phyloP scores from a whole-genome alignment of 2,113 vertebrate species.

The Cololabis saira region DNA sequence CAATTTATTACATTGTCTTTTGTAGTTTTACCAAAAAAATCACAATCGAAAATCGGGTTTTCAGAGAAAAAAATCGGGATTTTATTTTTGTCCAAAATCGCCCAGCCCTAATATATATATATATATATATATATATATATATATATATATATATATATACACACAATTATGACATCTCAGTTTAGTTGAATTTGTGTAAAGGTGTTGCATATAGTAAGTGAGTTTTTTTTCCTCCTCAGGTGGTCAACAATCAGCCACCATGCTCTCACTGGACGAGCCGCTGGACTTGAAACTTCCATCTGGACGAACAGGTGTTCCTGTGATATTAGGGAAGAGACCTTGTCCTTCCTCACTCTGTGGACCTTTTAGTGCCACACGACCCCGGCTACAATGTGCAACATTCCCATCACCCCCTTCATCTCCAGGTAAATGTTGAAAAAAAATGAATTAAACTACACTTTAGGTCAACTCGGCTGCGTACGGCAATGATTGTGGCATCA shows the following conservation, averaged over 20 bases:
- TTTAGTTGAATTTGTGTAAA: neutral
- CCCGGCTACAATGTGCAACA: constrained; percentile 76
- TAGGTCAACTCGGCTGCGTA: neutral
- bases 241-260: constrained; percentile 61
- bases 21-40: no score
- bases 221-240: constrained; percentile 49
- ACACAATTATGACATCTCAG: no score
- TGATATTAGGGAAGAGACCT: constrained; percentile 67
- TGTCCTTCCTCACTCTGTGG: constrained; percentile 69
- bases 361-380: constrained; percentile 66
- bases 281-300: constrained; percentile 93
- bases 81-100: no score
- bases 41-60: no score
- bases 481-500: constrained; percentile 8
- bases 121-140: no score
- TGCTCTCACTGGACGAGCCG: constrained; percentile 95
- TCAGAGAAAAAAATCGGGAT: no score
- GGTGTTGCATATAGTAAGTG: no score
- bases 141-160: no score
- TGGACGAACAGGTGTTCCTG: constrained; percentile 76
- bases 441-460: no score
- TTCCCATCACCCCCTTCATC: constrained; percentile 79
- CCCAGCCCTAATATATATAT: no score
- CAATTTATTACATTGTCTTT: no score
- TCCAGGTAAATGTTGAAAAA: constrained; percentile 77